These are phyloP conservation scores for Dipodomys spectabilis DNA, from an alignment of 2,113 vertebrate species.

Conservation along the genomic window DNA sequence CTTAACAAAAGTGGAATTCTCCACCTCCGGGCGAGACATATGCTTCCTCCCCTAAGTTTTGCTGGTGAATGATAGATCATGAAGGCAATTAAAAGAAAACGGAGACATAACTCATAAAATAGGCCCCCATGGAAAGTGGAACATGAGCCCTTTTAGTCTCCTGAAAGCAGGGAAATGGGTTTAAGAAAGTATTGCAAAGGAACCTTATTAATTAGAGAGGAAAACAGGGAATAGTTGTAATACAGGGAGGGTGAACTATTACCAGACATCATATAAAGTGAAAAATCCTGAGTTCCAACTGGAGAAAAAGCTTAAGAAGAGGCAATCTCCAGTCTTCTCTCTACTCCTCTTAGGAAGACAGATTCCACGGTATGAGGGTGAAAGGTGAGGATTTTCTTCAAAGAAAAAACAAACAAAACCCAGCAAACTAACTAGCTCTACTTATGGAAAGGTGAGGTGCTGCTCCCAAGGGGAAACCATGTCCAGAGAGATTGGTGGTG, in stretches of 20 bases:
- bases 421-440: neutral
- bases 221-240: too few relatives aligned
- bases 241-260: too few relatives aligned
- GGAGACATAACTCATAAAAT: neutral
- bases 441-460: neutral
- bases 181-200: neutral
- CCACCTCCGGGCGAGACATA: neutral
- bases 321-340: neutral
- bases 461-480: neutral
- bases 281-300: too few relatives aligned
- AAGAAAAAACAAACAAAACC: neutral
- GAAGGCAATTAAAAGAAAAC: neutral
- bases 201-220: neutral
- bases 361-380: neutral
- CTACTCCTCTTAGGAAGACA: neutral
- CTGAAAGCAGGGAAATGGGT: neutral
- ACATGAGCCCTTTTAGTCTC: neutral
- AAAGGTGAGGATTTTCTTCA: neutral
- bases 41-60: neutral
- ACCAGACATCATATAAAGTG: too few relatives aligned
- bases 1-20: conserved; percentile 55
- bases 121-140: neutral
- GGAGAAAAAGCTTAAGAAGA: too few relatives aligned
- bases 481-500: neutral
- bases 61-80: neutral